Evolutionary conservation across 2,888 invertebrate genomes (phyloP).

Genomic region (Teleiodes luculella): DNA sequence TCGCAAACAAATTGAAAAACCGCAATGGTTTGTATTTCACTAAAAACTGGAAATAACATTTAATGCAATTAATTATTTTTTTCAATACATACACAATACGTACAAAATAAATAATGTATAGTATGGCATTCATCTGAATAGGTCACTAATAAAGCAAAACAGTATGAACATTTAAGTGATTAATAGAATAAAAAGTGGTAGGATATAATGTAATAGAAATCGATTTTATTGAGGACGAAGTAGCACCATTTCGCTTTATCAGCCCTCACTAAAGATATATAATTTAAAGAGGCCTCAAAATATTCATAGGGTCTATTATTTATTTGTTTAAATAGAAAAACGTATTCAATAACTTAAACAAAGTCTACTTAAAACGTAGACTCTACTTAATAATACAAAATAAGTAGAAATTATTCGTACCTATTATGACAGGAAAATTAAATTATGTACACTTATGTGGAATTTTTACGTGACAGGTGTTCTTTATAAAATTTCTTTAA

Average conservation of each 20-base stretch:
- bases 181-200: background rate
- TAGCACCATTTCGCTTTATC: background rate
- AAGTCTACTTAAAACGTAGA: constrained; percentile 57
- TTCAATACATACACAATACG: background rate
- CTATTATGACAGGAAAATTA: constrained; percentile 36
- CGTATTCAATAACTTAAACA: constrained; percentile 21
- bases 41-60: background rate
- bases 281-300: background rate
- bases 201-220: background rate
- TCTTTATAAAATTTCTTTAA: too few relatives aligned
- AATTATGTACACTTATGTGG: constrained; percentile 12
- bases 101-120: constrained; percentile 25
- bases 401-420: constrained; percentile 41
- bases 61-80: constrained; percentile 1
- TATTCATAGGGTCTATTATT: background rate
- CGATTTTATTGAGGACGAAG: background rate
- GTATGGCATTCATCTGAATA: constrained; percentile 26
- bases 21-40: constrained; percentile 10
- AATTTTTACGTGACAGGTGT: background rate
- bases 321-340: background rate
- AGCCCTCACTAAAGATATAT: background rate
- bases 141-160: background rate
- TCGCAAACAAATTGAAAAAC: constrained; percentile 29
- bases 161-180: background rate
- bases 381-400: constrained; percentile 56